Base-by-base conservation (phyloP, 2,888 invertebrate species). In the Formica aserva region DNA sequence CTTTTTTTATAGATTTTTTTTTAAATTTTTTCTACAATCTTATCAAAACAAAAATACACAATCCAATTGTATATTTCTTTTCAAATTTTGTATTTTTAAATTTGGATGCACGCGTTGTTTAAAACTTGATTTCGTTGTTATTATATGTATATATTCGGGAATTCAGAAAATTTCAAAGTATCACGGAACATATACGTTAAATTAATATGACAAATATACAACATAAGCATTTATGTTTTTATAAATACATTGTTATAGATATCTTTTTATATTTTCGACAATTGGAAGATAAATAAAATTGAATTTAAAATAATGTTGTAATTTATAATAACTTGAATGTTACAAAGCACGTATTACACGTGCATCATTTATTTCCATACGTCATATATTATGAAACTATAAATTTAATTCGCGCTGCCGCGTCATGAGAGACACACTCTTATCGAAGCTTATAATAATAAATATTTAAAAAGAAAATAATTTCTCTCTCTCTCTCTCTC, bases 231-330 rank as follows among this genome's bases (percentile, higher is more conserved):
- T 35, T 41, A 2, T 32, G 18, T 22, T 67, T 71, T 48, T 48
- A 48, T 69, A 48, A 8, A 72, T 35, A 32, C 13, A 52, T 55
- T 69, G n/a, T 41, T 26, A 66, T 18, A 1, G 18, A 45, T 67
- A 26, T 11, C 9, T 48, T 67, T 45, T 3, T 29, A 26, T n/a
- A 45, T 67, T 67, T 6, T 45, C 18, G 11, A 69, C n/a, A 29
- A 18, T 48, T 69, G 8, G 32, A 15, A 57, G 22, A 71, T 8
- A 6, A 35, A 32, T 55, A 26, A 55, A 72, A 52, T 69, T 35
- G 35, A 45, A 48, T 69, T 69, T 22, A n/a, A 8, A 52, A 69
- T 48, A 52, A 48, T 11, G 18, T 52, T 52, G 48, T 52, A 67
- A 29, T 13, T 26, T 29, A 66, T 4, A 48, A 41, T 38, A 41